A percentile compares a stretch with the other conserved stretches of the same genome.
phyloP scores from a whole-genome alignment of 2,113 vertebrate species.

The Laticauda colubrina region DNA sequence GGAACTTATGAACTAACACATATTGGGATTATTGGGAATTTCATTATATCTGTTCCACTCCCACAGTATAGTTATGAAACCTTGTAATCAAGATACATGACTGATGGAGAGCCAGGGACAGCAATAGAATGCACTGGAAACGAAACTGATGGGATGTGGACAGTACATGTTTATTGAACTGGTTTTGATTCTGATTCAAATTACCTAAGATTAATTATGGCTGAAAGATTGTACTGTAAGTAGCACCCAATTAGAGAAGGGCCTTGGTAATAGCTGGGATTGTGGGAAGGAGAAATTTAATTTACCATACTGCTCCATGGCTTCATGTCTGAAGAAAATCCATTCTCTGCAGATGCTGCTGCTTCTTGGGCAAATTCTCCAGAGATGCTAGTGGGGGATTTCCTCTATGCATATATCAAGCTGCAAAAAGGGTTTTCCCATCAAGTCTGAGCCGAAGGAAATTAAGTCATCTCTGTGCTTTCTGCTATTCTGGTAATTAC shows the following conservation, averaged over 20 bases:
- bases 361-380: neutral
- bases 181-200: neutral
- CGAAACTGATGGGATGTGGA: neutral
- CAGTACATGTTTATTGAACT: neutral
- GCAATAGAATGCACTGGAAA: neutral
- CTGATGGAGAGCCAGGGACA: neutral
- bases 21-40: neutral
- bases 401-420: neutral
- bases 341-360: neutral
- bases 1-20: neutral
- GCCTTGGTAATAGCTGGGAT: neutral
- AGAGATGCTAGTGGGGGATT: neutral
- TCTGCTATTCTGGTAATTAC: neutral
- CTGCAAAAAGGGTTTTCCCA: neutral
- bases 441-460: neutral
- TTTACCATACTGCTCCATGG: neutral
- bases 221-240: neutral
- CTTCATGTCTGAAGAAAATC: neutral
- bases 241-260: neutral
- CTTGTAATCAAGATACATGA: neutral
- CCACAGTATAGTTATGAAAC: neutral
- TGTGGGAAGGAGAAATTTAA: neutral
- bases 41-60: neutral
- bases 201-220: neutral
- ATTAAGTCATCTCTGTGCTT: neutral